Evolutionary conservation across 2,797 vertebrate genomes (phyloP), one percentile per base, ranked within the genome.

Genomic region (Atherinosoma microstoma): DNA sequence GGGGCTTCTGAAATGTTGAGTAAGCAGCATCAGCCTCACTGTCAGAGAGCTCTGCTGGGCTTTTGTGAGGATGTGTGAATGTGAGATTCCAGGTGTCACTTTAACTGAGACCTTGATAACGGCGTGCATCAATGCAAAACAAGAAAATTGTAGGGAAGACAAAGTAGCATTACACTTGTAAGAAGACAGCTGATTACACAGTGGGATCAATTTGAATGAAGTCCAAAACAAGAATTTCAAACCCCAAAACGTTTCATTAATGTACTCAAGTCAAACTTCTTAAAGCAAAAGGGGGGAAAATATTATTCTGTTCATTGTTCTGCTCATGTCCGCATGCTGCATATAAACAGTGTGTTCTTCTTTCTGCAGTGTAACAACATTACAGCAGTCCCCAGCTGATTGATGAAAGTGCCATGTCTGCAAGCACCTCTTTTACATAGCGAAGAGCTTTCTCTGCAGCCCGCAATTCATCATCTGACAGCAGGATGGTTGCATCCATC

Each of bases 401-500:
- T 91, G 93, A 95, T 95, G 90, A 91, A 86, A 85, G 89, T 89
- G 89, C 87, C 88, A 85, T 69, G 79, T 91, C 84, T 90, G 86
- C 87, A 83, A 89, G 87, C 67, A 61, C 90, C 88, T 93, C 85
- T 93, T 94, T 92, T 94, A 92, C 93, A 95, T 93, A 89, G 93
- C 77, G 72, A 82, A 89, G 80, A 90, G 85, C 76, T 82, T 82
- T 82, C 86, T 79, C 81, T 59, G 80, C 78, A 89, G 87, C 77
- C 86, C n/a, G 47, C 76, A 40, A 94, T 95, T 83, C 83, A 94
- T 95, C 94, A 92, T 80, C 75, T 16, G 79, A 79, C 84, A 75
- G 75, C 22, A 75, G 84, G 90, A 91, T 67, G 74, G 86, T 82
- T 76, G 89, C 87, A 91, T 93, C 90, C 80, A 89, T 94, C 87